These are phyloP conservation scores for Pseudopleuronectes americanus DNA, from an alignment of 2,797 vertebrate genomes.

Conservation along the genomic window DNA sequence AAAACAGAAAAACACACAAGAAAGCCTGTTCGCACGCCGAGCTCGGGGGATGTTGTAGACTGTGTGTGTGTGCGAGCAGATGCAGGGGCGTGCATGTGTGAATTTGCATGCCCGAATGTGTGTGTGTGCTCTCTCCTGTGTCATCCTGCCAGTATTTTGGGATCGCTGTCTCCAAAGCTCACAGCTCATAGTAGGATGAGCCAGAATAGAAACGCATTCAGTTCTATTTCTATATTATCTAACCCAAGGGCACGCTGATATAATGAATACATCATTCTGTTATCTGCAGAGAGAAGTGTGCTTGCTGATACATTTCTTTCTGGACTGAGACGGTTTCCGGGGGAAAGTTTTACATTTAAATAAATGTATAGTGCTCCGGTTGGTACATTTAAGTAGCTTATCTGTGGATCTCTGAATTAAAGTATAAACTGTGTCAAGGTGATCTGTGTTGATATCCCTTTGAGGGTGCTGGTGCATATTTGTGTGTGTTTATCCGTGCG, in stretches of 20 bases:
- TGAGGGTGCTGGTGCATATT: not conserved
- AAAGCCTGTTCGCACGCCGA: slow-evolving; percentile 30
- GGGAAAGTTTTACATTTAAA: slow-evolving; percentile 47
- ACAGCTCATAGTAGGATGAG: slow-evolving; percentile 39
- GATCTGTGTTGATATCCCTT: slow-evolving; percentile 46
- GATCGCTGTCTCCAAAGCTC: slow-evolving; percentile 37
- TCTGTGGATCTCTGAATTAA: slow-evolving; percentile 40
- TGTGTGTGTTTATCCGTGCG: not conserved
- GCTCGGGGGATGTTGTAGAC: not conserved
- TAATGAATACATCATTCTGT: slow-evolving; percentile 70
- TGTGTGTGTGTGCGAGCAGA: not conserved
- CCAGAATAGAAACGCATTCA: slow-evolving; percentile 44
- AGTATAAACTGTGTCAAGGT: slow-evolving; percentile 58
- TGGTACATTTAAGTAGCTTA: slow-evolving; percentile 56
- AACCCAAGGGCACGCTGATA: slow-evolving; percentile 61
- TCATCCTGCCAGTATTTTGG: slow-evolving; percentile 45
- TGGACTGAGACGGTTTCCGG: slow-evolving; percentile 41
- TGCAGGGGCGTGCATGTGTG: slow-evolving; percentile 1
- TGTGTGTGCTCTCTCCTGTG: slow-evolving; percentile 17
- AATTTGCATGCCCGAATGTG: not conserved
- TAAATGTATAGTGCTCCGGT: slow-evolving; percentile 26
- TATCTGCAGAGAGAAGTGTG: slow-evolving; percentile 62
- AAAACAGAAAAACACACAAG: slow-evolving; percentile 30
- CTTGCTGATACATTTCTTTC: slow-evolving; percentile 40
- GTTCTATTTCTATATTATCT: slow-evolving; percentile 64